Evolutionary conservation across 2,888 invertebrate genomes (phyloP).

Genomic region (Galeopsomyia nigrocyanea): DNA sequence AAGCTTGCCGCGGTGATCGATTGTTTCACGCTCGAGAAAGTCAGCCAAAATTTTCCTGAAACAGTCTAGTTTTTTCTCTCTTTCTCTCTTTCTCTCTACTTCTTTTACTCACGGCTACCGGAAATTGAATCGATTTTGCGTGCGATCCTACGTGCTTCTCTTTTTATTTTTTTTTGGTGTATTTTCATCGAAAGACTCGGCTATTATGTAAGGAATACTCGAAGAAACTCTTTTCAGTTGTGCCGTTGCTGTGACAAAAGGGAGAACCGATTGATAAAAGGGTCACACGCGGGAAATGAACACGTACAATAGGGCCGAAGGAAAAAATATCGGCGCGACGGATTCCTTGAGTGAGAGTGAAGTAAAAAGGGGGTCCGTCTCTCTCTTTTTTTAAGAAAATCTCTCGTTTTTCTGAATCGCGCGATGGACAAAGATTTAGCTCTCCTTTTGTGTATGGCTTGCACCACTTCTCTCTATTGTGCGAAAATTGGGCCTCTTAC

Average conservation of each 20-base stretch:
- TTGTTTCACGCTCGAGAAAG: conserved; percentile 50
- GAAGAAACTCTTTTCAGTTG: conserved; percentile 8
- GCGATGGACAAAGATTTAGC: conserved; percentile 56
- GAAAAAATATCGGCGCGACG: conserved; percentile 19
- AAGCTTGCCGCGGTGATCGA: conserved; percentile 31
- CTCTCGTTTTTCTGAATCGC: conserved; percentile 51
- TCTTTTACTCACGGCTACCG: not conserved
- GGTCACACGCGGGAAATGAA: conserved; percentile 50
- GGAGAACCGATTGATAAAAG: conserved; percentile 37
- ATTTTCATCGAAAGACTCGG: conserved; percentile 5
- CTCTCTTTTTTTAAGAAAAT: conserved; percentile 49
- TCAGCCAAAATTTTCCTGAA: conserved; percentile 30
- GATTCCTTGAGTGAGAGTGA: conserved; percentile 21
- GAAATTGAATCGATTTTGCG: conserved; percentile 29
- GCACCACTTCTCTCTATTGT: conserved; percentile 62
- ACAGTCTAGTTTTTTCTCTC: conserved; percentile 9
- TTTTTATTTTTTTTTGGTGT: conserved; percentile 14
- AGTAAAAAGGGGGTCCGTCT: conserved; percentile 33
- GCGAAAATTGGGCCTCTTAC: conserved; percentile 62
- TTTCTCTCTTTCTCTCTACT: conserved; percentile 4
- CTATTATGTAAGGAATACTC: conserved; percentile 6
- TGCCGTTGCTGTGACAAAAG: not conserved
- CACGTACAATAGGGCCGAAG: conserved; percentile 44
- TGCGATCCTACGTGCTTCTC: not conserved
- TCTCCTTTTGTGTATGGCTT: conserved; percentile 56